Base-by-base conservation (phyloP, 2,113 vertebrate species). In the Potamarius usumacintae region DNA sequence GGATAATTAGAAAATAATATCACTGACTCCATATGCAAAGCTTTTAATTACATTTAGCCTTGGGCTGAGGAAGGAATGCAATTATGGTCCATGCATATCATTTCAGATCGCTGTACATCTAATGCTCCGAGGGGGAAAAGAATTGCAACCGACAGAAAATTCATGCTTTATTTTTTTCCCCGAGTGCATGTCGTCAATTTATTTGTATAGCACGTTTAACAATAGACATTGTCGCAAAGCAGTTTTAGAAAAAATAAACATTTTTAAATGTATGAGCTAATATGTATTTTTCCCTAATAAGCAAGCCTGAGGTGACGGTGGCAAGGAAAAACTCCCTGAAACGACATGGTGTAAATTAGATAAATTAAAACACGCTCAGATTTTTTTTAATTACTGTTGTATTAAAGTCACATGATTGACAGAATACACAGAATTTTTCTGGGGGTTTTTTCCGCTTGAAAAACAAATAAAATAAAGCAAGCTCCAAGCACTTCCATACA, bases 41-140 rank as follows among this genome's bases (percentile, higher is more conserved):
- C 92, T 92, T 93, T 94, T 95, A 95, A 96, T 95, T 95, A 95
- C 94, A 94, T 93, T 92, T 94, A 90, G 94, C 94, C 94, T 90
- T 86, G 89, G 93, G 94, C 94, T 90, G 90, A 91, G 88, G 88
- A 93, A 94, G 90, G 91, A 91, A 92, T 88, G 91, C 93, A 94
- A 94, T 95, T 94, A 95, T 76, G 85, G 83, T 92, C 88, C 93
- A 91, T 67, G 92, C 79, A 93, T 92, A 91, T 86, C 92, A 90
- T 94, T 94, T 91, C 90, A 91, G 87, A 89, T 72, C 72, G 87
- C 72, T 86, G 89, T 88, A 71, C 80, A 91, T 93, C 81, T 82
- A 89, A 86, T 83, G 80, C 82, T 89, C 48, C 1, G 42, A 30
- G 89, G 83, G 42, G 86, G 74, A 83, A 90, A 92, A 86, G 7